Conservation (phyloP, 2,888 invertebrate species). For the Dryomyza anilis region DNA sequence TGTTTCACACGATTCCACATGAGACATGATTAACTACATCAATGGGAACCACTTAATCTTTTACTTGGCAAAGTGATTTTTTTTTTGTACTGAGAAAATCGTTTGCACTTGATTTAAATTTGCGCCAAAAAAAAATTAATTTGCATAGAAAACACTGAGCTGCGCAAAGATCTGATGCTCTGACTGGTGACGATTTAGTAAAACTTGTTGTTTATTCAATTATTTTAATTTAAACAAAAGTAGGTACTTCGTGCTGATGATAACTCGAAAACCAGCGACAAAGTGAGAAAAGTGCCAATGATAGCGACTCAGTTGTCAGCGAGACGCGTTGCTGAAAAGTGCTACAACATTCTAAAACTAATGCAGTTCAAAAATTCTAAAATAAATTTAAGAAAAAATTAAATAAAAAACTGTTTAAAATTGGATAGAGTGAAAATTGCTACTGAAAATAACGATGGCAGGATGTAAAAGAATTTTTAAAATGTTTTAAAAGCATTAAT, state of each 20-base stretch:
- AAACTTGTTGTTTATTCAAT: slow-evolving; percentile 6
- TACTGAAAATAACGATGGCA: not conserved
- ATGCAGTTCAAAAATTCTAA: too few species aligned
- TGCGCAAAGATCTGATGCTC: not conserved
- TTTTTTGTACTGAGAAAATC: too few species aligned
- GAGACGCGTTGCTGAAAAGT: slow-evolving; percentile 4
- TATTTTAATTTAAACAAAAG: slow-evolving; percentile 14
- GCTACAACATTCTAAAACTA: not conserved
- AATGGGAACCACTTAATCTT: too few species aligned
- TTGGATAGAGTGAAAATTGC: not conserved
- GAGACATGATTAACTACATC: too few species aligned
- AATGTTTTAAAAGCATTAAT: not conserved
- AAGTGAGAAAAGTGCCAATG: not conserved
- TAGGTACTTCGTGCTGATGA: not conserved
- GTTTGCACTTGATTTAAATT: not conserved
- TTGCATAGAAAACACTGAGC: not conserved
- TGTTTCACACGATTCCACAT: too few species aligned
- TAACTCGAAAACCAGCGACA: slow-evolving; percentile 1
- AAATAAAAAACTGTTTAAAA: too few species aligned
- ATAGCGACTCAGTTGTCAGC: slow-evolving; percentile 3
- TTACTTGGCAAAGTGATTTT: too few species aligned
- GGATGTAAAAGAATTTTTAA: not conserved
- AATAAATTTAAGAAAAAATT: too few species aligned
- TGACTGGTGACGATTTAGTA: not conserved
- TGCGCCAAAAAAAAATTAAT: not conserved